Percentiles rank a stretch among this genome's conserved stretches.
phyloP scores from a whole-genome alignment of 2,888 invertebrate genomes.

The Yponomeuta plumbellus region DNA sequence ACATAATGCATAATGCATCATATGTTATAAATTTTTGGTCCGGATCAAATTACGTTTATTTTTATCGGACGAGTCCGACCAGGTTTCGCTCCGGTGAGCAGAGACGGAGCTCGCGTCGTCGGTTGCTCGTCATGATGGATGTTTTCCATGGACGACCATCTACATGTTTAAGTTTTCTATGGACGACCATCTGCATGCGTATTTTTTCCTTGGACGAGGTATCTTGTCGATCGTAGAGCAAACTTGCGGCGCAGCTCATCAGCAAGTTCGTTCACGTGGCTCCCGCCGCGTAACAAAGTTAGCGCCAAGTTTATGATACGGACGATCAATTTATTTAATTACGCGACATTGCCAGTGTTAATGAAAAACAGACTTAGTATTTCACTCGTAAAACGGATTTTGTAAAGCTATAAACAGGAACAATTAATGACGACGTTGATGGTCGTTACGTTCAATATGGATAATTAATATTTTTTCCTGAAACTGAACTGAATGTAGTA shows the following conservation, averaged over 20 bases:
- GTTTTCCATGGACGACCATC: background rate
- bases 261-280: conserved; percentile 48
- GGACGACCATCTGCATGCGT: background rate
- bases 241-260: conserved; percentile 31
- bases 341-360: conserved; percentile 42
- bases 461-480: background rate
- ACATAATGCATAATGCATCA: too few species aligned
- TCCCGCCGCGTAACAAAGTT: conserved; percentile 36
- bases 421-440: conserved; percentile 9
- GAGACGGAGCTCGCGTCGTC: too few species aligned
- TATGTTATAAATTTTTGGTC: too few species aligned
- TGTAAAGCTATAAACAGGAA: conserved; percentile 2
- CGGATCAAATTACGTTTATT: too few species aligned
- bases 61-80: too few species aligned
- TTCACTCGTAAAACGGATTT: conserved; percentile 12
- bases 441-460: background rate
- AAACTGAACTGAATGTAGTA: too few species aligned
- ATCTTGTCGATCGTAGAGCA: conserved; percentile 7
- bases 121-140: too few species aligned
- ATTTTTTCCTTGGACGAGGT: background rate
- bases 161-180: background rate
- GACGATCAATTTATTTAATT: conserved; percentile 50
- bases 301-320: conserved; percentile 47
- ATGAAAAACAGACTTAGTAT: conserved; percentile 32
- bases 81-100: too few species aligned